Evolutionary conservation across 92 coral and sea anemone species (phyloP), one percentile per base, ranked within the genome.

Genomic region (Epizoanthus illoricatus): DNA sequence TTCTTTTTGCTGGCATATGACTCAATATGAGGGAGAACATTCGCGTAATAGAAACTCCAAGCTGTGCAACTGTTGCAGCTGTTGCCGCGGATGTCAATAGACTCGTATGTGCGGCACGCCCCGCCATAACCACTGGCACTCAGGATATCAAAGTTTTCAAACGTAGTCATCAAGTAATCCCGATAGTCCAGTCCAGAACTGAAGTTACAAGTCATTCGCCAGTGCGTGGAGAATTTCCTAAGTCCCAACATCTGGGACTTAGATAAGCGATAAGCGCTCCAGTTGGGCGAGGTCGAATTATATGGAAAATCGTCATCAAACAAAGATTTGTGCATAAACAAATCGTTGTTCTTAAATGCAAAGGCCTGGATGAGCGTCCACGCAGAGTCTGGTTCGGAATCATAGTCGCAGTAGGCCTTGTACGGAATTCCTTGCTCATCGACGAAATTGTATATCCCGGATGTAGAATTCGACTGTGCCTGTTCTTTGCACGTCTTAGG

Each of bases 171-270:
- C 21, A 81, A 18, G 71, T 86, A 86, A 59, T 86, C 86, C n/a
- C 83, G 76, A 58, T 74, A 81, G 76, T 57, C 65, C 3, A 86
- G 42, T 52, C 86, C 83, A 16, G 47, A 65, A 65, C 80, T 71
- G 65, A 73, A 81, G 10, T 86, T 76, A 63, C 90, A 87, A 33
- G 90, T 87, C 42, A 80, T 83, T 74, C 90, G 83, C 90, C 90
- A 87, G 83, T 74, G 43, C 5, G 71, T 66, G 61, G 86, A 87
- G 54, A 57, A 49, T n/a, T 28, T 52, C 13, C 83, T 73, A 33
- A 82, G 79, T 15, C 36, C 56, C 66, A 73, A 21, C 79, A 81
- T 81, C 42, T 55, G 42, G 58, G 86, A 81, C 71, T 43, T 73
- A 16, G 86, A 87, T 42, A 87, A 85, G 36, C 90, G 90, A 64